Conservation (phyloP, 37 sponge, comb jelly and placozoan species). For the Ianthella basta region DNA sequence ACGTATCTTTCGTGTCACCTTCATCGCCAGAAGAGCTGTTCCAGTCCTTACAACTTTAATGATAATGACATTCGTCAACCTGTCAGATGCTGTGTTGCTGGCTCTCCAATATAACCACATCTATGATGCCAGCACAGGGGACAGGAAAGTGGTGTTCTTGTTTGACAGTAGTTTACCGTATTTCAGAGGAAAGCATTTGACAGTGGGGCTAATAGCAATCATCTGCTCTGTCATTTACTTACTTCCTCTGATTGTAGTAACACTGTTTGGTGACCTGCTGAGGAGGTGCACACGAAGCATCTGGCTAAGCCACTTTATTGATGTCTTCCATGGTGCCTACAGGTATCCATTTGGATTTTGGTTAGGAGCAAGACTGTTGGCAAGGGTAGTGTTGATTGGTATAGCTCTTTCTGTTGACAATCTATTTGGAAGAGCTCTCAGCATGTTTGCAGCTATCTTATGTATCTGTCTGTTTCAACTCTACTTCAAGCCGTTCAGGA, state of each 20-base stretch:
- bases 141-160: background rate
- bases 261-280: slow-evolving; percentile 8
- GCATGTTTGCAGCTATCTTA: background rate
- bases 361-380: background rate
- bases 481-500: background rate
- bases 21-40: slow-evolving; percentile 1
- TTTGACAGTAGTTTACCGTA: background rate
- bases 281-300: background rate
- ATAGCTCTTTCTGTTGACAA: background rate
- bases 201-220: background rate
- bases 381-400: background rate
- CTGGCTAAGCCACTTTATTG: slow-evolving; percentile 14
- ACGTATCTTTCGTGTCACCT: background rate
- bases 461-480: background rate
- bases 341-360: slow-evolving; percentile 24
- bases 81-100: background rate
- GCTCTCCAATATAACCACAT: background rate
- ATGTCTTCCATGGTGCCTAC: slow-evolving; percentile 23
- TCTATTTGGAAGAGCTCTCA: background rate
- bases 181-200: slow-evolving; percentile 19
- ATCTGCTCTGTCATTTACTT: background rate
- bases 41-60: slow-evolving; percentile 36
- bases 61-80: slow-evolving; percentile 7
- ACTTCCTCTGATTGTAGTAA: slow-evolving; percentile 1
- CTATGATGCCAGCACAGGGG: background rate